Base-by-base conservation (phyloP, 2,888 invertebrate species). In the Eumerus sabulonum region DNA sequence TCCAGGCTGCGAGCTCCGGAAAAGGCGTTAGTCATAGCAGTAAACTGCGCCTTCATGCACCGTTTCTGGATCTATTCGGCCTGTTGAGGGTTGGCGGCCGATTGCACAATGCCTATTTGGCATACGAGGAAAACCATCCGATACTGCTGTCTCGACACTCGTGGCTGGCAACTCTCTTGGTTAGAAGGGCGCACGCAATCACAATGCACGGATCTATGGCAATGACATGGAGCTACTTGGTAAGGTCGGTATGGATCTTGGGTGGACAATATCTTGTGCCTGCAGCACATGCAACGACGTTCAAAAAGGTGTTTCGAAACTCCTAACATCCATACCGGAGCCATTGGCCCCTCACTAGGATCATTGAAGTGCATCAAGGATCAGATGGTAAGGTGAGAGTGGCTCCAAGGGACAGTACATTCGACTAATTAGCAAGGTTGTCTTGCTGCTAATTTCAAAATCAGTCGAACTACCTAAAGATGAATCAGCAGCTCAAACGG, bases 111-210 rank as follows among this genome's bases (percentile, higher is more conserved):
- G 40, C 18, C 17, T 54, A 54, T 16, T 17, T 40, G 18, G 40
- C 40, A 17, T 54, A 40, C 40, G 53, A 38, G 17, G 38, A 38
- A 16, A 53, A 53, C 14, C 53, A 53, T 53, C 53, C 38, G 35
- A 16, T 51, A 16, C 17, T 53, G 38, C 36, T 53, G 36, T 53
- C 38, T 36, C 53, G 53, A 38, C 53, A 38, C 53, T 53, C 53
- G 36, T 53, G 17, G 40, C 53, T 51, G 51, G 27, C 51, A 51
- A 51, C 51, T 14, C 45, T 45, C 16, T 45, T 45, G 45, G 17
- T 45, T 13, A 1, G 45, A 45, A 45, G 16, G 38, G 53, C 38
- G 38, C 17, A 53, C 36, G 53, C 53, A 53, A 53, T 14, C 17
- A 53, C 18, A 53, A 16, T 2, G 27, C 27, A 27, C 27, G 27